Evolutionary conservation across 2,888 invertebrate genomes (phyloP).

Genomic region (Aelia acuminata): DNA sequence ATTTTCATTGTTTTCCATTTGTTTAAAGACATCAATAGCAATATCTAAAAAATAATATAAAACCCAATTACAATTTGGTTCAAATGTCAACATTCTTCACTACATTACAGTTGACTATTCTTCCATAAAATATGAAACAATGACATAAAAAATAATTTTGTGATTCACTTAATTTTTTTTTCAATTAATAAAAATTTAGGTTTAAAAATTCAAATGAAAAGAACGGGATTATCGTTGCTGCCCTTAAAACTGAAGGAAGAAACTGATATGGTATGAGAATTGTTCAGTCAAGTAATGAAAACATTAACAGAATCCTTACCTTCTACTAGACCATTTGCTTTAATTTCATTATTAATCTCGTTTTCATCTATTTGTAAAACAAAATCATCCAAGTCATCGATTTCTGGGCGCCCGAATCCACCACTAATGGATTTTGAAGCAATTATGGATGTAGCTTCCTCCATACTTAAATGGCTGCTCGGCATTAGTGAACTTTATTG

Average conservation of each 20-base stretch:
- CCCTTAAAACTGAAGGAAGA: too few species aligned
- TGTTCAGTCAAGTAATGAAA: neutral
- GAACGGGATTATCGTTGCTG: neutral
- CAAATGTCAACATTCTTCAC: neutral
- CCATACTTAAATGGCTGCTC: constrained; percentile 51
- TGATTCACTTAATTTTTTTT: neutral
- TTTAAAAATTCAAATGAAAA: neutral
- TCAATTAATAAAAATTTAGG: neutral
- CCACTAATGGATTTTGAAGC: constrained; percentile 17
- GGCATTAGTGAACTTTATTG: neutral
- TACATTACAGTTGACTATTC: neutral
- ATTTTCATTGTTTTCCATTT: neutral
- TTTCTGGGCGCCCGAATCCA: neutral
- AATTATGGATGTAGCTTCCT: constrained; percentile 25
- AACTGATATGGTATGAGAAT: neutral
- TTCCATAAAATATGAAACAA: neutral
- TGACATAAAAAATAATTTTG: neutral
- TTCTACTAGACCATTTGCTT: neutral
- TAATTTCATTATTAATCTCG: constrained; percentile 46
- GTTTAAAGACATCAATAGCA: neutral
- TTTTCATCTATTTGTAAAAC: constrained; percentile 55
- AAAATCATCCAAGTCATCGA: constrained; percentile 50
- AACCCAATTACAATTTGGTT: neutral
- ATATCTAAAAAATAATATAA: constrained; percentile 27
- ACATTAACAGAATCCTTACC: neutral